Conservation (phyloP, 2,113 vertebrate species). For the Oplegnathus fasciatus region DNA sequence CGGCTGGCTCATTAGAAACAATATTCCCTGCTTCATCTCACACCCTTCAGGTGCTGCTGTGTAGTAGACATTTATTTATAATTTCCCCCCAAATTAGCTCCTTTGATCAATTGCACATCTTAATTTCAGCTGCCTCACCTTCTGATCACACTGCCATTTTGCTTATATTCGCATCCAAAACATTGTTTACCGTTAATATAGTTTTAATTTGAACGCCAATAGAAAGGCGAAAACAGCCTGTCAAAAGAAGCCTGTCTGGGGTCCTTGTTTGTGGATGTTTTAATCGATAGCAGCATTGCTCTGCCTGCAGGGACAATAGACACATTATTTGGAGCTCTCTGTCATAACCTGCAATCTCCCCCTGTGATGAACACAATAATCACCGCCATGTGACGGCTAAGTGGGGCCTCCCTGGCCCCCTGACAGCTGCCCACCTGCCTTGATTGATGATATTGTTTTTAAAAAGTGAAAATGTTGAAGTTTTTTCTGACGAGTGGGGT, state of each 20-base stretch:
- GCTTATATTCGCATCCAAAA: conserved; percentile 12
- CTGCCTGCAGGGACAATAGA: conserved; percentile 59
- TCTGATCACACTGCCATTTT: not conserved
- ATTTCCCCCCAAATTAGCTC: conserved; percentile 50
- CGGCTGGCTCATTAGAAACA: conserved; percentile 52
- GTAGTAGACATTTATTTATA: conserved; percentile 48
- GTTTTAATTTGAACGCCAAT: conserved; percentile 58
- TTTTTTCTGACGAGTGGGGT: conserved; percentile 38
- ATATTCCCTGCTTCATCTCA: conserved; percentile 31
- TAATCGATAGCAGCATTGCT: conserved; percentile 52
- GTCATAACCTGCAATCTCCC: conserved; percentile 49
- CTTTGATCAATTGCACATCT: conserved; percentile 44
- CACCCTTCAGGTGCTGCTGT: conserved; percentile 36
- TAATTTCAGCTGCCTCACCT: conserved; percentile 25
- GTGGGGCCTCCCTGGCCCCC: conserved; percentile 62
- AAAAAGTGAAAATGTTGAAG: conserved; percentile 81
- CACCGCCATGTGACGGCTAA: conserved; percentile 72
- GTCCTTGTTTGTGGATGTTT: conserved; percentile 34
- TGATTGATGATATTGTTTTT: conserved; percentile 88
- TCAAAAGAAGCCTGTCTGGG: too few relatives aligned
- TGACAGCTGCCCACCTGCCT: conserved; percentile 77
- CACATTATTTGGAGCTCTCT: conserved; percentile 53
- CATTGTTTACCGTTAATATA: conserved; percentile 49
- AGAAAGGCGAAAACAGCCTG: not conserved
- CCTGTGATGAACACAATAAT: conserved; percentile 73